These are phyloP conservation scores for Leptestheria dahalacensis DNA, from an alignment of 1,140 invertebrate species.

Conservation along the genomic window DNA sequence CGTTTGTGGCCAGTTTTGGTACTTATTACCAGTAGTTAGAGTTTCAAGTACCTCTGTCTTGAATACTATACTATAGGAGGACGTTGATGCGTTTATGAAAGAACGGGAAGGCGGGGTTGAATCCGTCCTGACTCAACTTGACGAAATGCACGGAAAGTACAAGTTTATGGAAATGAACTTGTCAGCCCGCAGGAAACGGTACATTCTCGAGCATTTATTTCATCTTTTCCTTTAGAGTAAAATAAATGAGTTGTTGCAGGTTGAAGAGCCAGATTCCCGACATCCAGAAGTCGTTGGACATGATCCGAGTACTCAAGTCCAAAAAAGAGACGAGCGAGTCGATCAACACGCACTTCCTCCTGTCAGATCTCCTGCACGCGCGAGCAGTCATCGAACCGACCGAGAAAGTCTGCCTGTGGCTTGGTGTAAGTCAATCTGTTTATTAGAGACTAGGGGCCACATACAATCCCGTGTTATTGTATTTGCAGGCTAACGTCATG, in stretches of 20 bases:
- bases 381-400: constrained; percentile 76
- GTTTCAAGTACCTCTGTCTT: too few relatives aligned
- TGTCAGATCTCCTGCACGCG: constrained; percentile 90
- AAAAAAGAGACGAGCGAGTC: constrained; percentile 52
- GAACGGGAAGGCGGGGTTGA: constrained; percentile 61
- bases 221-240: neutral
- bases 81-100: constrained; percentile 87
- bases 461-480: constrained; percentile 8
- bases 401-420: constrained; percentile 89
- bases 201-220: constrained; percentile 16
- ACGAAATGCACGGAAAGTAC: constrained; percentile 88
- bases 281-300: constrained; percentile 74
- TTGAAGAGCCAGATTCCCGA: constrained; percentile 83
- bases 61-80: constrained; percentile 52
- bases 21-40: too few relatives aligned
- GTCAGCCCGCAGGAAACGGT: constrained; percentile 58
- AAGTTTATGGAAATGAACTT: constrained; percentile 93
- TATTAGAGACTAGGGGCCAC: constrained; percentile 2
- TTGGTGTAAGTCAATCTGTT: constrained; percentile 46
- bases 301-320: constrained; percentile 73
- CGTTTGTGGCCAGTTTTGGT: too few relatives aligned
- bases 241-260: constrained; percentile 24
- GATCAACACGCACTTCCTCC: constrained; percentile 76
- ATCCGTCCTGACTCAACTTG: constrained; percentile 63
- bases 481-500: constrained; percentile 82